phyloP scores from a whole-genome alignment of 2,888 invertebrate genomes.

The Teleogryllus oceanicus region DNA sequence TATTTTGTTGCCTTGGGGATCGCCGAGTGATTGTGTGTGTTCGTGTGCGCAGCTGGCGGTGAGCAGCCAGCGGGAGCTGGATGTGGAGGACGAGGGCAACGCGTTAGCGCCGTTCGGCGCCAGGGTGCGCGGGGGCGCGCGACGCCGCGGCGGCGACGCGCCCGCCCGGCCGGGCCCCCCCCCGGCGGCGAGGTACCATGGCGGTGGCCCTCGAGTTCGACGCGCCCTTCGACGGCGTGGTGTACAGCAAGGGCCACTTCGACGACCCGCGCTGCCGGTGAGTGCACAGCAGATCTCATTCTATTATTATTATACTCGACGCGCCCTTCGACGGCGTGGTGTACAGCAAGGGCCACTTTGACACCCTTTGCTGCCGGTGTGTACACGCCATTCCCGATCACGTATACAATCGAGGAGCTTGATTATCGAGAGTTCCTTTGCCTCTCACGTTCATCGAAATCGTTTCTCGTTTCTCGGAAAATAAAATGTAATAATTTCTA shows the following conservation, averaged over 20 bases:
- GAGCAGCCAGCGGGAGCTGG: slow-evolving; percentile 30
- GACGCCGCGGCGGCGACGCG: neutral
- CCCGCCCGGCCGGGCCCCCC: neutral
- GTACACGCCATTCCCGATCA: neutral
- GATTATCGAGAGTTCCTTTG: too few species aligned
- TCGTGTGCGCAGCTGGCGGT: slow-evolving; percentile 34
- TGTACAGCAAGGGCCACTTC: slow-evolving; percentile 67
- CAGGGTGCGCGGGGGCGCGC: neutral
- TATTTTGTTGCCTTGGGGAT: too few species aligned
- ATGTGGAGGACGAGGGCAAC: slow-evolving; percentile 20
- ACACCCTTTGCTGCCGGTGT: slow-evolving; percentile 64
- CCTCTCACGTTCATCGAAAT: too few species aligned
- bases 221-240: slow-evolving; percentile 62
- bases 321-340: slow-evolving; percentile 64
- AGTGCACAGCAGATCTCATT: neutral
- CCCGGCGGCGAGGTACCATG: slow-evolving; percentile 51
- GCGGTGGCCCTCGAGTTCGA: slow-evolving; percentile 62
- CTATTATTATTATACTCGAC: slow-evolving; percentile 44
- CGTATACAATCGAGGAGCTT: too few species aligned
- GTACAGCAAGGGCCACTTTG: slow-evolving; percentile 66
- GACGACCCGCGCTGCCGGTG: slow-evolving; percentile 66
- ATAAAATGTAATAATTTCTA: too few species aligned
- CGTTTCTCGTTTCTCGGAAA: too few species aligned
- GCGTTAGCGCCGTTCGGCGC: slow-evolving; percentile 4
- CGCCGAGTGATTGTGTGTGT: too few species aligned